These are phyloP conservation scores for Amblyraja radiata DNA, from an alignment of 2,797 vertebrate genomes.

Conservation along the genomic window DNA sequence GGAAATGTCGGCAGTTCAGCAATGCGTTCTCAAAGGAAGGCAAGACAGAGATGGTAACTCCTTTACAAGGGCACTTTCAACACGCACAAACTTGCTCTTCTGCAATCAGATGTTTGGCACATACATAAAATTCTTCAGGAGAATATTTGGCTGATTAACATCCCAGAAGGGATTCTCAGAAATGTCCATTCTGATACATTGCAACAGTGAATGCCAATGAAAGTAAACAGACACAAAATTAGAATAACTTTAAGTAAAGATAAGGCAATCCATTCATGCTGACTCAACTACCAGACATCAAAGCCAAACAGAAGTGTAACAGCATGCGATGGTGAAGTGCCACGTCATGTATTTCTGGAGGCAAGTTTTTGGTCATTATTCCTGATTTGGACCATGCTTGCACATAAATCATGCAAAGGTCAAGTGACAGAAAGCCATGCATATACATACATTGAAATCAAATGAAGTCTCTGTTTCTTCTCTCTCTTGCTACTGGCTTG, in stretches of 20 bases:
- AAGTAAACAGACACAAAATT: background rate
- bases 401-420: background rate
- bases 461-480: background rate
- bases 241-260: background rate
- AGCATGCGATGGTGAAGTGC: background rate
- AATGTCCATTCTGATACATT: background rate
- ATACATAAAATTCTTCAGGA: background rate
- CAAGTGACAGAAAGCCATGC: background rate
- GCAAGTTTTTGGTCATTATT: background rate
- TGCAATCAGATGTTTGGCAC: background rate
- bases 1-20: background rate
- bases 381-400: background rate
- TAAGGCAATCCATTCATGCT: background rate
- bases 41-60: background rate
- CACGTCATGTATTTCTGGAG: background rate
- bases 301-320: constrained; percentile 1
- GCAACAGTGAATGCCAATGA: background rate
- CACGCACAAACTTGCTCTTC: background rate
- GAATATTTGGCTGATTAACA: background rate
- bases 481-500: too few species aligned
- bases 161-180: background rate
- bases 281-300: background rate
- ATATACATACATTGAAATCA: background rate
- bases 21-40: background rate
- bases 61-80: background rate